Evolutionary conservation across 2,113 vertebrate species (phyloP).

Genomic region (Astur gentilis): DNA sequence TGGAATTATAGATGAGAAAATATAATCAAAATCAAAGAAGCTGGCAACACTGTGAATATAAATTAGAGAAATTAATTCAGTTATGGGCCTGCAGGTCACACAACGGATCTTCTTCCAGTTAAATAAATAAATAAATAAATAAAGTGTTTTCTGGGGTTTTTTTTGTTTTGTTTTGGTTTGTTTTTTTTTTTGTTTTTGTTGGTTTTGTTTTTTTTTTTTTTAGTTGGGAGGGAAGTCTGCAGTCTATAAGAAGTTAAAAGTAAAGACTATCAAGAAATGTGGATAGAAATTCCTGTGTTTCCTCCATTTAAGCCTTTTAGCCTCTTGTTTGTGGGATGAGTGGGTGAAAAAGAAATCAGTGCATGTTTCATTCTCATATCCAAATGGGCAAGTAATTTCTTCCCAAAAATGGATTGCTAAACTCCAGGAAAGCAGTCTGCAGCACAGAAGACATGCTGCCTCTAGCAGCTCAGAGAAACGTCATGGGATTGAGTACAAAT

Average conservation of each 20-base stretch:
- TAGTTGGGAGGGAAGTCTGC: background rate
- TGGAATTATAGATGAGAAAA: background rate
- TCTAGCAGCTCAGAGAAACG: background rate
- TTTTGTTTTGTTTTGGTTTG: too few relatives aligned
- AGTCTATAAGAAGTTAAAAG: background rate
- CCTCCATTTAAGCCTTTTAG: background rate
- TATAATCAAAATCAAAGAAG: background rate
- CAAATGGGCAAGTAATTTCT: background rate
- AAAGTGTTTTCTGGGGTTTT: background rate
- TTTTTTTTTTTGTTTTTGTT: too few relatives aligned
- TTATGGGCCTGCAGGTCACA: background rate
- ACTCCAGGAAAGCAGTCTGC: background rate
- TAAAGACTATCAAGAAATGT: background rate
- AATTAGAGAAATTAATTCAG: background rate
- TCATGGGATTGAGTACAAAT: background rate
- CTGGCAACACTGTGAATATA: background rate
- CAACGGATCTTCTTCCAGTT: background rate
- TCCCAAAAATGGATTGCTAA: background rate
- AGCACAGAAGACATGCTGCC: background rate
- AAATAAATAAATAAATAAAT: background rate
- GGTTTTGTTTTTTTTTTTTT: background rate
- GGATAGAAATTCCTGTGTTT: background rate
- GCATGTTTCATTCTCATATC: background rate
- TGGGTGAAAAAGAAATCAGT: background rate
- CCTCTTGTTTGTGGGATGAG: background rate